Conservation (phyloP, 2,888 invertebrate genomes). For the Biston betularia region DNA sequence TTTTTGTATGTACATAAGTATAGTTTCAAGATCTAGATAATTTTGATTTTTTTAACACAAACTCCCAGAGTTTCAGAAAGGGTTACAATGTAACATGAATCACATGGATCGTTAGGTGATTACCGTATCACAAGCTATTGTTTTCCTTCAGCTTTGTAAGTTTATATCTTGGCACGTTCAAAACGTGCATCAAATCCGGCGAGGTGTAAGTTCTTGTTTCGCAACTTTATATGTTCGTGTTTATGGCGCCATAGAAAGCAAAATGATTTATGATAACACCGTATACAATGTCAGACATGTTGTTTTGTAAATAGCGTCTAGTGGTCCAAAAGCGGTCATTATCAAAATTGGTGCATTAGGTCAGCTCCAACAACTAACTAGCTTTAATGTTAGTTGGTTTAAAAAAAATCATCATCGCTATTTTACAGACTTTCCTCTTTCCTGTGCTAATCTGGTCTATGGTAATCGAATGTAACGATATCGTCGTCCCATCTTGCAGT, state of each 20-base stretch:
- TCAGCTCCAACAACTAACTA: background rate
- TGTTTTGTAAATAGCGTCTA: background rate
- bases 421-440: too few species aligned
- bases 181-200: background rate
- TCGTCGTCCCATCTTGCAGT: too few species aligned
- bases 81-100: background rate
- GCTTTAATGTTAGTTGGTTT: background rate
- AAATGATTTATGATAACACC: constrained; percentile 1
- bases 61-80: background rate
- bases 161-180: constrained; percentile 9
- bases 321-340: constrained; percentile 1
- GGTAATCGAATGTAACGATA: too few species aligned
- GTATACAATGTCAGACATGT: background rate
- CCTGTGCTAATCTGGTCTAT: too few species aligned
- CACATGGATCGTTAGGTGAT: background rate
- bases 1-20: too few species aligned
- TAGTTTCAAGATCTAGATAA: too few species aligned
- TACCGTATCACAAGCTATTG: constrained; percentile 3
- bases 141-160: background rate
- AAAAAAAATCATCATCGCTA: too few species aligned
- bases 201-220: background rate
- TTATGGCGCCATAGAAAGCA: constrained; percentile 1
- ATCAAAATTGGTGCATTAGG: background rate
- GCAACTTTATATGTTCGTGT: constrained; percentile 5
- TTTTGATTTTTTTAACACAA: too few species aligned